A percentile compares a stretch with the other conserved stretches of the same genome.
phyloP scores from a whole-genome alignment of 2,797 vertebrate species.

The Oceanodroma leucorhoa region DNA sequence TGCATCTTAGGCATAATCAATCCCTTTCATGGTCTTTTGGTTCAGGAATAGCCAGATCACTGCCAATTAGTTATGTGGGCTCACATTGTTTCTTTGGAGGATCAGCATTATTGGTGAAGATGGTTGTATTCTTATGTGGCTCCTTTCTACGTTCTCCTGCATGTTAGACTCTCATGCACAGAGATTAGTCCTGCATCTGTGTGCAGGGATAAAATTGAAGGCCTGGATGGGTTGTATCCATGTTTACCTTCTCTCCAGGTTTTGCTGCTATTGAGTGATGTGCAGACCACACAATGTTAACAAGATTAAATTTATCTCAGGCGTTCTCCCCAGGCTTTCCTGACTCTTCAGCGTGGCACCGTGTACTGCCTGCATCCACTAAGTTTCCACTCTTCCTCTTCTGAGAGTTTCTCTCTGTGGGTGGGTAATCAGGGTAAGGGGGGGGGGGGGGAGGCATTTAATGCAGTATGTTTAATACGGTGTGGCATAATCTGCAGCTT shows the following conservation, averaged over 20 bases:
- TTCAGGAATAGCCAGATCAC: not conserved
- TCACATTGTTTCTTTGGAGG: not conserved
- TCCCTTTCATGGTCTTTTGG: not conserved
- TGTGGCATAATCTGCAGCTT: not conserved
- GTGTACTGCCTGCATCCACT: not conserved
- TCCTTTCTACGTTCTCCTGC: not conserved
- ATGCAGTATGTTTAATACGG: not conserved
- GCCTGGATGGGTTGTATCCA: not conserved
- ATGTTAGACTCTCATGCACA: not conserved
- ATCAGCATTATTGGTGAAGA: not conserved
- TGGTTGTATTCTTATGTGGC: not conserved
- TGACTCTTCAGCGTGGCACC: not conserved
- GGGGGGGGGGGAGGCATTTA: not conserved
- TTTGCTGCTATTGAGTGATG: not conserved
- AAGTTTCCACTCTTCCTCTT: not conserved
- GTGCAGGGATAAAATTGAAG: not conserved
- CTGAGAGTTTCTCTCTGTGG: not conserved
- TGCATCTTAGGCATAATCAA: not conserved
- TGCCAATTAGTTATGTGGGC: not conserved
- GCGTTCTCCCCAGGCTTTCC: accelerated
- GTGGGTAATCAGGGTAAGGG: not conserved
- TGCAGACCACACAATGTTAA: not conserved
- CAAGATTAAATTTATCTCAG: not conserved
- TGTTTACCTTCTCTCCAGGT: not conserved
- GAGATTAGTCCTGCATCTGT: not conserved